Evolutionary conservation across 2,888 invertebrate genomes (phyloP).

Genomic region (Cheilosia grossa): DNA sequence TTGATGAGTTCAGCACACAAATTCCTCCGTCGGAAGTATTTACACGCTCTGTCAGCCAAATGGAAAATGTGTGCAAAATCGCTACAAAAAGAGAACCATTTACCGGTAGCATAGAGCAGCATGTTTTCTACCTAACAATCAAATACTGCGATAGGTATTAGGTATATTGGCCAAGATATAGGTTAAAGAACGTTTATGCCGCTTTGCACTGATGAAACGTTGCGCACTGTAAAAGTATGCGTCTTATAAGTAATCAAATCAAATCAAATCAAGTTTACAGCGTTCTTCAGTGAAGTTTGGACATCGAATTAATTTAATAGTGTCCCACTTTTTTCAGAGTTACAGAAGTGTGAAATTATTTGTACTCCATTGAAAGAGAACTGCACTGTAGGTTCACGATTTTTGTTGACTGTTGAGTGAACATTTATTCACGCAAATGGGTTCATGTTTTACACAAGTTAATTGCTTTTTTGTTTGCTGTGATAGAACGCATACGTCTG

Average conservation of each 20-base stretch:
- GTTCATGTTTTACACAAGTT: too few relatives aligned
- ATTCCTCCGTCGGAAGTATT: neutral
- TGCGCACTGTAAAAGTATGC: neutral
- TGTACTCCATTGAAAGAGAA: too few relatives aligned
- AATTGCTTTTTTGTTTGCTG: too few relatives aligned
- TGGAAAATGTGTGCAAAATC: constrained; percentile 70
- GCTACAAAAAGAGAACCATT: constrained; percentile 47
- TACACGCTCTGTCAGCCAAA: constrained; percentile 62
- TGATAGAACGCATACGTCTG: too few relatives aligned
- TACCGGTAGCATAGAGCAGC: constrained; percentile 36
- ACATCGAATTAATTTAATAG: constrained; percentile 5
- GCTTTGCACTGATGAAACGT: constrained; percentile 38
- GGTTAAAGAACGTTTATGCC: constrained; percentile 51
- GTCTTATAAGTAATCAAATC: constrained; percentile 26
- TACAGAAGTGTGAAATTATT: constrained; percentile 30
- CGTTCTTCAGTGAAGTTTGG: constrained; percentile 34
- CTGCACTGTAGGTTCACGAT: too few relatives aligned
- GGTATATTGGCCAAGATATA: constrained; percentile 11
- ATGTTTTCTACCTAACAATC: constrained; percentile 48
- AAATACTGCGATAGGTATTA: neutral
- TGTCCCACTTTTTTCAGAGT: constrained; percentile 17
- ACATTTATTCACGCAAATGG: too few relatives aligned
- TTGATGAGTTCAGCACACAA: too few relatives aligned
- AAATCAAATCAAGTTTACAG: constrained; percentile 25
- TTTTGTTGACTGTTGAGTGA: too few relatives aligned